Base-by-base conservation (phyloP, 1,140 invertebrate genomes). In the Camponotus floridanus region DNA sequence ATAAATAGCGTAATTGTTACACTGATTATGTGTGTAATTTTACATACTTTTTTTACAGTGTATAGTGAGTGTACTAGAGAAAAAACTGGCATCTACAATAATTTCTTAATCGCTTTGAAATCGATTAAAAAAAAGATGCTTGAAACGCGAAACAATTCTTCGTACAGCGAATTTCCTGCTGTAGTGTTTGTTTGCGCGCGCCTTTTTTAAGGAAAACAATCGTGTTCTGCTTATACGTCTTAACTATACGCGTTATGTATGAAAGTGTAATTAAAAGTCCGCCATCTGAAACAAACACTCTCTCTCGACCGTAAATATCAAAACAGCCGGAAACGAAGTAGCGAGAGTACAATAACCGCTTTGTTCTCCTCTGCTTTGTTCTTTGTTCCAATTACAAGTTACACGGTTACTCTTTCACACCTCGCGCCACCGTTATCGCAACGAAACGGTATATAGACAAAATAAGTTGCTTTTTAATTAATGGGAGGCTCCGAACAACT, bases 391-490 rank as follows among this genome's bases (percentile, higher is more conserved):
- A 78, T 85, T 78, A 85, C 81, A 64, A 78, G 59, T 85, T 84
- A 84, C 61, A 84, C 42, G 39, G 61, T 78, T 78, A 85, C 62
- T 85, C 81, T 64, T 78, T 85, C 71, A 78, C 73, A 85, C 81
- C 26, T 76, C 71, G n/a, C 71, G 15, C 31, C 18, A 36, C 26
- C 21, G 18, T 5, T 51, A 57, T 26, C 59, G 39, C 18, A 18
- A 18, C 55, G 39, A 31, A 59, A 31, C 74, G 13, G 42, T 51
- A 31, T 31, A 39, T 42, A 51, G 59, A 76, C 45, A 42, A 78
- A 85, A 85, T 36, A 65, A 85, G 81, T 85, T 85, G 79, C 81
- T 85, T 78, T 78, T 78, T 85, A 78, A 85, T 85, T 85, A 85
- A 85, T 78, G 81, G 61, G 21, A 55, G 51, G 33, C 67, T 3